Evolutionary conservation across 2,888 invertebrate genomes (phyloP).

Genomic region (Lithophane ornitopus): DNA sequence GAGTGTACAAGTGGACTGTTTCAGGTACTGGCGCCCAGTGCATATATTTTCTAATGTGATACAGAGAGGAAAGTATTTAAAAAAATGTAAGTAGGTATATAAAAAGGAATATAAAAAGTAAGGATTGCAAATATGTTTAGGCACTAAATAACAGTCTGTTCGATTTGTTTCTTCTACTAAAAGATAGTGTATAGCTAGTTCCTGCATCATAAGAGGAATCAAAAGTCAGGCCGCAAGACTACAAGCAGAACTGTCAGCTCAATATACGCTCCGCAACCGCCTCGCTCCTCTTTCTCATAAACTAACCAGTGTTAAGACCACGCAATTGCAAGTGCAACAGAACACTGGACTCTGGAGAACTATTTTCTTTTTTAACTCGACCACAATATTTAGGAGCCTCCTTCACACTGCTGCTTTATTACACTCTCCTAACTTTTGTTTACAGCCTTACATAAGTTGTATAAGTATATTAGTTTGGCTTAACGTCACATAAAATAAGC

Average conservation of each 20-base stretch:
- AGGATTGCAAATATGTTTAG: background rate
- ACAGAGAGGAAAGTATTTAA: background rate
- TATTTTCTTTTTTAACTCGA: constrained; percentile 11
- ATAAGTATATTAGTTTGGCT: constrained; percentile 18
- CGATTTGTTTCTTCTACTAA: background rate
- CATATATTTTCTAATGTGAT: background rate
- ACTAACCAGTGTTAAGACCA: constrained; percentile 17
- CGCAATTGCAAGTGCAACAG: constrained; percentile 15
- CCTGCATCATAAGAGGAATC: background rate
- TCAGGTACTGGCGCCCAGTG: background rate
- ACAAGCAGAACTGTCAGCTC: background rate
- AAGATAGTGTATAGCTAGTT: background rate
- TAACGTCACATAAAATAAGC: constrained; percentile 24
- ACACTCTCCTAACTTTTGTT: constrained; percentile 23
- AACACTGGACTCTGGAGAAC: background rate
- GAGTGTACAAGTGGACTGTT: background rate
- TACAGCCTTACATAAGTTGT: constrained; percentile 24
- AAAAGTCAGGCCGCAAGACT: background rate
- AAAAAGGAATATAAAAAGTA: too few relatives aligned
- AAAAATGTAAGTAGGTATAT: background rate
- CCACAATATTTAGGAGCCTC: constrained; percentile 9
- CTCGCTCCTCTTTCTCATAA: background rate
- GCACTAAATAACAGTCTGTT: background rate
- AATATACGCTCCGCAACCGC: background rate
- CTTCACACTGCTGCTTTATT: constrained; percentile 1